Evolutionary conservation across 2,113 vertebrate genomes (phyloP).

Genomic region (Rhea pennata): DNA sequence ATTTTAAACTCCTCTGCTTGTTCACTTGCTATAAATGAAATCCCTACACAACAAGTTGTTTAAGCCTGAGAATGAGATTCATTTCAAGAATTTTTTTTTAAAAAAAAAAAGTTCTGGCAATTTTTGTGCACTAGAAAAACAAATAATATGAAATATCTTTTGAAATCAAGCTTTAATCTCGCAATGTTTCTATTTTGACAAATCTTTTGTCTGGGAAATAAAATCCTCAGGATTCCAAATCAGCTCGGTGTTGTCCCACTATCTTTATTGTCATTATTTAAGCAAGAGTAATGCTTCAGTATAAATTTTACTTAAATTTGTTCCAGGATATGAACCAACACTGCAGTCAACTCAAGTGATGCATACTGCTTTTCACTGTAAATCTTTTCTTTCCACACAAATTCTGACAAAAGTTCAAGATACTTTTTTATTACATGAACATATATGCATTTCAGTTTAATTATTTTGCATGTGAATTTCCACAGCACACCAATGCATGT

Average conservation of each 20-base stretch:
- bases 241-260: neutral
- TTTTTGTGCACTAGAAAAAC: neutral
- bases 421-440: neutral
- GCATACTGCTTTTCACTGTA: neutral
- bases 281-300: neutral
- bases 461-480: neutral
- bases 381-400: neutral
- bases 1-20: neutral
- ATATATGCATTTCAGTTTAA: neutral
- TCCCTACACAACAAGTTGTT: neutral
- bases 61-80: neutral
- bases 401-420: neutral
- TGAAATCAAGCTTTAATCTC: neutral
- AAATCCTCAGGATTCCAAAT: neutral
- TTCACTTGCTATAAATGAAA: neutral
- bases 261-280: neutral
- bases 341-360: neutral
- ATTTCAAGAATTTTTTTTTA: neutral
- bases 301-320: neutral
- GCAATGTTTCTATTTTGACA: neutral
- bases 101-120: neutral
- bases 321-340: neutral
- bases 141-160: neutral
- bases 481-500: neutral
- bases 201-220: neutral